Evolutionary conservation across 2,113 vertebrate genomes (phyloP), one percentile per base, ranked within the genome.

Genomic region (Lepus americanus): DNA sequence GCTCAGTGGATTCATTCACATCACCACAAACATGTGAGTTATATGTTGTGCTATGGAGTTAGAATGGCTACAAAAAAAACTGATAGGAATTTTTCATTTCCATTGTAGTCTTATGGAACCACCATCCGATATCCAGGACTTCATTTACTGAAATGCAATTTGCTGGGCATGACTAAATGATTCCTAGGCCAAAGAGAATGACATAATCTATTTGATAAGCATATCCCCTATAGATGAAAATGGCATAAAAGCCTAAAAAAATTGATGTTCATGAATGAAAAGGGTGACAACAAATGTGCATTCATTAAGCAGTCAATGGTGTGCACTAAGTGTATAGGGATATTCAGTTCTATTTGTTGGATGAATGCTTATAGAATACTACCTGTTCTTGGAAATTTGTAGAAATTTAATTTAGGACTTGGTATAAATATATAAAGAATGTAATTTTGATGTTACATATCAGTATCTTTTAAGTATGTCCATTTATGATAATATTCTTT

Each of bases 291-390:
- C 33, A 19, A 88, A 70, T 51, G 0, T 39, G 36, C 51, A 80
- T 88, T 87, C 87, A 80, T 80, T 85, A 94, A 94, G 11, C 33
- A 80, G 79, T 93, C 51, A 66, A 11, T 27, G 64, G 17, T 80
- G 73, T 29, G 92, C 72, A 74, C 33, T 63, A 83, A 89, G 9
- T 55, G 78, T 67, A 63, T 11, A 44, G 49, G 19, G 19, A 4
- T 64, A 87, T 87, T 94, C 20, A 87, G 25, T 74, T 87, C 20
- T 69, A 55, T 95, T 79, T 87, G 70, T 78, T 55, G 55, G 29
- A 78, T 83, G 55, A 61, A 55, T 63, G 36, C 3, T 73, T 70
- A 74, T 25, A 82, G 36, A 79, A 83, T 49, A 13, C n/a, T 39
- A 29, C 51, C 90, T 77, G 12, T 14, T 92, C 22, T 89, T 83